These are phyloP conservation scores for Parauchenoglanis punctatus DNA, from an alignment of 2,797 vertebrate species.

Conservation along the genomic window DNA sequence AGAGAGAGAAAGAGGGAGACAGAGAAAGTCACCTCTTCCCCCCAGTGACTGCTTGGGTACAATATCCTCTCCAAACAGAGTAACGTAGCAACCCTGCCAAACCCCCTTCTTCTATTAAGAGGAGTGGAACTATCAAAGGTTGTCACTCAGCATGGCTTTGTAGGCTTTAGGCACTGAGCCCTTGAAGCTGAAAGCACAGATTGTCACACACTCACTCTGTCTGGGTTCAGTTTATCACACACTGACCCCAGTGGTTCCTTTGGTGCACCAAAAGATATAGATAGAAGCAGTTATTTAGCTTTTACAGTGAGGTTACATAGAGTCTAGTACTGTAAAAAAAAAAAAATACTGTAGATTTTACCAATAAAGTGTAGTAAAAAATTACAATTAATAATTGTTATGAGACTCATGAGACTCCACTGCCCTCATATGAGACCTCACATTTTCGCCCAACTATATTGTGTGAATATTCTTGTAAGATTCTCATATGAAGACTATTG, in stretches of 20 bases:
- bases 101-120: constrained; percentile 36
- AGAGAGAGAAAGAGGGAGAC: constrained; percentile 7
- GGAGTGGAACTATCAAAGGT: constrained; percentile 43
- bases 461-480: too few relatives aligned
- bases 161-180: constrained; percentile 42
- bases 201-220: constrained; percentile 21
- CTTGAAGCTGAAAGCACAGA: constrained; percentile 37
- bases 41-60: constrained; percentile 31
- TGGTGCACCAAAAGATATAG: not conserved
- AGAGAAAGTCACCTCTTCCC: constrained; percentile 5
- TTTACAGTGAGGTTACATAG: not conserved
- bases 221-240: constrained; percentile 17
- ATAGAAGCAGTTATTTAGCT: not conserved
- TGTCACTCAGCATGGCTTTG: constrained; percentile 40
- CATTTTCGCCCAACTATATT: too few relatives aligned
- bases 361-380: not conserved
- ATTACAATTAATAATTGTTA: not conserved
- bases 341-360: not conserved
- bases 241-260: not conserved
- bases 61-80: constrained; percentile 45
- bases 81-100: constrained; percentile 41
- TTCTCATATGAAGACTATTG: too few relatives aligned
- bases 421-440: too few relatives aligned
- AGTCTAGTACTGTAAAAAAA: not conserved
- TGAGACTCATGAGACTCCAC: too few relatives aligned